Evolutionary conservation across 2,888 invertebrate species (phyloP).

Genomic region (Actias luna): DNA sequence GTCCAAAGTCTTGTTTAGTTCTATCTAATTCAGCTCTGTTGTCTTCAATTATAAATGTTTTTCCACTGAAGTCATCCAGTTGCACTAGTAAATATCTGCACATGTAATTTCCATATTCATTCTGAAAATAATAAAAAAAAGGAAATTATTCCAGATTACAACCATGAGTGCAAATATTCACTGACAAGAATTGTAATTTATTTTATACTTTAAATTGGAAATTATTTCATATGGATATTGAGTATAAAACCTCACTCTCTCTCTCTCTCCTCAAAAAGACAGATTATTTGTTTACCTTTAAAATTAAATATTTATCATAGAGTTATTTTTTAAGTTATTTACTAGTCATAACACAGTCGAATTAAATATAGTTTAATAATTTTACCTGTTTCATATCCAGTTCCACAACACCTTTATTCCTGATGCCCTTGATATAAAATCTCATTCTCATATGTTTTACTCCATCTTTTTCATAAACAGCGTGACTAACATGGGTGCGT

Average conservation of each 20-base stretch:
- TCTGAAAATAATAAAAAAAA: conserved; percentile 77
- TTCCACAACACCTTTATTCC: conserved; percentile 91
- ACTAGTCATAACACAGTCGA: too few relatives aligned
- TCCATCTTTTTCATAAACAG: conserved; percentile 88
- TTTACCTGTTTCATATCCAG: conserved; percentile 92
- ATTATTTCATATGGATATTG: neutral
- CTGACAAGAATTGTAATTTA: neutral
- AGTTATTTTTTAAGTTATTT: too few relatives aligned
- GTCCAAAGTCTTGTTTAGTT: conserved; percentile 40
- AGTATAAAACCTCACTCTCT: too few relatives aligned
- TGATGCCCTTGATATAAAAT: conserved; percentile 93
- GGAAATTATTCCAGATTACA: neutral
- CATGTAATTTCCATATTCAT: conserved; percentile 87
- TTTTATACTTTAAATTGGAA: neutral
- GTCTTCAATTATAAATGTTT: conserved; percentile 90
- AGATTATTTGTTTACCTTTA: too few relatives aligned
- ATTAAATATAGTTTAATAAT: neutral
- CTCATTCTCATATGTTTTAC: conserved; percentile 92
- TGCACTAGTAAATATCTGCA: conserved; percentile 93
- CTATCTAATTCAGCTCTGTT: conserved; percentile 81
- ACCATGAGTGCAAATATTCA: too few relatives aligned
- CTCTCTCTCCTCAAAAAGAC: too few relatives aligned
- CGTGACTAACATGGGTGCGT: conserved; percentile 91
- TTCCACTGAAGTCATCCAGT: conserved; percentile 88
- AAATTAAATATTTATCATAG: too few relatives aligned